Evolutionary conservation across 1,140 invertebrate species (phyloP).

Genomic region (Drosophila gunungcola): DNA sequence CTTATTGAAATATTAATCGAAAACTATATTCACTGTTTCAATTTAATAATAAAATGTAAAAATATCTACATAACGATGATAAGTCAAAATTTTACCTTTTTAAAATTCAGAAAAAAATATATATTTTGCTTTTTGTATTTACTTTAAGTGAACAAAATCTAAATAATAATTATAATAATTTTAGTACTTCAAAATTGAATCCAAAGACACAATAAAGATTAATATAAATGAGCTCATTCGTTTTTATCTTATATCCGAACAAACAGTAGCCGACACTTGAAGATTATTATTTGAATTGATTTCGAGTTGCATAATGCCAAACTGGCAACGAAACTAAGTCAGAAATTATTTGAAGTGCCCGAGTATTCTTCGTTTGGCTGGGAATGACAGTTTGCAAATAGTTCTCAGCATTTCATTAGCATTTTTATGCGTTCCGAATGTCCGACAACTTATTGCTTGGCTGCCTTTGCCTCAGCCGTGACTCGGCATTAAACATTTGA

Average conservation of each 20-base stretch:
- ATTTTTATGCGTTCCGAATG: slow-evolving; percentile 63
- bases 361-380: slow-evolving; percentile 24
- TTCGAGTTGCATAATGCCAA: slow-evolving; percentile 47
- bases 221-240: background rate
- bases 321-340: slow-evolving; percentile 25
- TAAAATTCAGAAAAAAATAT: too few relatives aligned
- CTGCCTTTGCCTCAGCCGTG: slow-evolving; percentile 47
- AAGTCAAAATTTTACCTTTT: too few relatives aligned
- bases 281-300: slow-evolving; percentile 10
- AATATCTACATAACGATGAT: too few relatives aligned
- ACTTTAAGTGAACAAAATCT: too few relatives aligned
- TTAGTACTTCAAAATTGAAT: too few relatives aligned
- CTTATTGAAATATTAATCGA: too few relatives aligned
- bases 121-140: too few relatives aligned
- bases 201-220: background rate
- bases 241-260: background rate
- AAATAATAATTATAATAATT: too few relatives aligned
- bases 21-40: too few relatives aligned
- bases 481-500: slow-evolving; percentile 60
- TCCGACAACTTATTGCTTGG: slow-evolving; percentile 39
- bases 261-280: slow-evolving; percentile 9
- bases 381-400: slow-evolving; percentile 41
- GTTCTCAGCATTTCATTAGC: slow-evolving; percentile 54
- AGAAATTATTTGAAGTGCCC: slow-evolving; percentile 47
- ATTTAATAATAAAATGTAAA: too few relatives aligned